Percentiles rank a stretch among this genome's conserved stretches.
Conservation (phyloP, 2,113 vertebrate species). For the Raja brachyura region DNA sequence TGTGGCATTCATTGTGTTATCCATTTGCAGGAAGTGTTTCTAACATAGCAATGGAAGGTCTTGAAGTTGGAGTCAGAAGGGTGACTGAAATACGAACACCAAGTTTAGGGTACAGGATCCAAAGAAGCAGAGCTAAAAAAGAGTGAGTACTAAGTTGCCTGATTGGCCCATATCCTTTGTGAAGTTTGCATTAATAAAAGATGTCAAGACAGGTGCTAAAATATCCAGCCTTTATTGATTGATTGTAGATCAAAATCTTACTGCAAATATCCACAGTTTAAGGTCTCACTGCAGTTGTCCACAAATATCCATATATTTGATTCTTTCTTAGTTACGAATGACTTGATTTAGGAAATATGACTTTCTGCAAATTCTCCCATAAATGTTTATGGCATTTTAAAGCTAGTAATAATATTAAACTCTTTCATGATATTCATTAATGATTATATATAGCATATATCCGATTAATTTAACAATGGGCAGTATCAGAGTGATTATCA, state of each 20-base stretch:
- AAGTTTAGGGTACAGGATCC: neutral
- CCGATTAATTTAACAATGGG: no score
- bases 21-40: conserved; percentile 7
- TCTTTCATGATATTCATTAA: no score
- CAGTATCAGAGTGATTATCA: no score
- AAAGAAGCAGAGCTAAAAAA: neutral
- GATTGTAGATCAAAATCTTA: neutral
- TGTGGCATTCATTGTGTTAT: neutral
- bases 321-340: neutral
- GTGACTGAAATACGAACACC: neutral
- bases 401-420: no score
- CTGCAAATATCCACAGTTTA: neutral
- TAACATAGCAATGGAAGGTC: neutral
- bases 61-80: neutral
- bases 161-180: neutral
- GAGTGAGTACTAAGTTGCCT: neutral
- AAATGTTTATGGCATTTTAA: no score
- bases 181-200: neutral
- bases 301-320: neutral
- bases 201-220: neutral
- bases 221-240: neutral
- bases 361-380: no score
- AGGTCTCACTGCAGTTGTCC: neutral
- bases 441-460: no score
- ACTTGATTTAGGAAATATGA: no score